phyloP scores from a whole-genome alignment of 2,797 vertebrate species.

The Pogonophryne albipinna region DNA sequence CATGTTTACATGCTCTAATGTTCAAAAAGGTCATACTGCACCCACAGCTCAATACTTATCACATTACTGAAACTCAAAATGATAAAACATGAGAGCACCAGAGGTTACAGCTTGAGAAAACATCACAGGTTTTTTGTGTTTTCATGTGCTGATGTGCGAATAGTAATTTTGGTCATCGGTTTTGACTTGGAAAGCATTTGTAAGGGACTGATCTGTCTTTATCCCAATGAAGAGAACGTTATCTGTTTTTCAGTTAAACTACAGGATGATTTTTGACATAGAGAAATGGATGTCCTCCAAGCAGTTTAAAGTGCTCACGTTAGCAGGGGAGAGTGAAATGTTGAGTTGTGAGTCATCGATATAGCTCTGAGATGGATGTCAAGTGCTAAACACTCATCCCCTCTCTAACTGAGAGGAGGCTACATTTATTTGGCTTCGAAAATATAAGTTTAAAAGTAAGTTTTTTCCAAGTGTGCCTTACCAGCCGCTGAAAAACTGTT shows the following conservation, averaged over 20 bases:
- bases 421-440: slow-evolving; percentile 6
- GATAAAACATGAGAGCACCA: background rate
- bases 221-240: background rate
- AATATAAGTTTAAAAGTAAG: slow-evolving; percentile 2
- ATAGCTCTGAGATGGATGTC: background rate
- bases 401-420: slow-evolving; percentile 10
- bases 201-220: background rate
- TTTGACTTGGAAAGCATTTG: background rate
- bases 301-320: background rate
- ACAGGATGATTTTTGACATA: background rate
- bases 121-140: background rate
- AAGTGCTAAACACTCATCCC: slow-evolving; percentile 9
- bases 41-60: no score
- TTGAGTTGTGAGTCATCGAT: slow-evolving; percentile 18
- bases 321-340: background rate
- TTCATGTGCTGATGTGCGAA: background rate
- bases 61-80: background rate
- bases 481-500: slow-evolving; percentile 39
- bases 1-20: no score
- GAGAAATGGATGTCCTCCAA: slow-evolving; percentile 5
- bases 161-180: background rate
- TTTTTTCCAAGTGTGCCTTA: slow-evolving; percentile 32
- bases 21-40: no score
- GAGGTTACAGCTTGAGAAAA: background rate
- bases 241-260: background rate